These are phyloP conservation scores for Eristalis intricaria DNA, from an alignment of 2,888 invertebrate species.

Conservation along the genomic window DNA sequence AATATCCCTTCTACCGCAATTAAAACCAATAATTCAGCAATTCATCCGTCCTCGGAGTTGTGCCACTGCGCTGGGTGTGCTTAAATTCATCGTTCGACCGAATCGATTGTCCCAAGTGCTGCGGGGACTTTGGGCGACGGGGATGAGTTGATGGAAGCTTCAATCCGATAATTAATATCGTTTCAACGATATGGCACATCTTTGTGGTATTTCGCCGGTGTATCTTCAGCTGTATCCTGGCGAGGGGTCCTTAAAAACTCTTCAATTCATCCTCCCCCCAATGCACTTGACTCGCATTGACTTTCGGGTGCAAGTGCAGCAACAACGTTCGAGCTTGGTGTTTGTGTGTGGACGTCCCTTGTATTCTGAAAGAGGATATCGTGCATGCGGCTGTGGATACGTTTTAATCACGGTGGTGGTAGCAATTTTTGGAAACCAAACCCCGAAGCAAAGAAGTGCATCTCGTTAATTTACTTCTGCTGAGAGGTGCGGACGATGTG, in stretches of 20 bases:
- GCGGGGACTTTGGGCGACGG: background rate
- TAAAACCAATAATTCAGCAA: constrained; percentile 23
- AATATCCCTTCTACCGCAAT: constrained; percentile 7
- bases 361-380: background rate
- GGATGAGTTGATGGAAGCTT: constrained; percentile 5
- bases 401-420: background rate
- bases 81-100: background rate
- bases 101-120: constrained; percentile 7
- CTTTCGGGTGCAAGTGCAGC: background rate
- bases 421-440: background rate
- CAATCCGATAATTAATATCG: constrained; percentile 43
- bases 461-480: constrained; percentile 25
- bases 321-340: background rate
- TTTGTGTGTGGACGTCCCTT: background rate
- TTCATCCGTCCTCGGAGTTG: background rate
- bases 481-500: background rate
- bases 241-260: background rate
- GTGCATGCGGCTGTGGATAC: background rate
- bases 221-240: background rate
- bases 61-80: background rate
- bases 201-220: background rate
- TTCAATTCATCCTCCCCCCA: background rate
- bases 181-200: constrained; percentile 33
- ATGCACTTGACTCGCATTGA: background rate
- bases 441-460: constrained; percentile 4